phyloP scores from a whole-genome alignment of 2,113 vertebrate genomes.

The Andinoacara biseriatus region DNA sequence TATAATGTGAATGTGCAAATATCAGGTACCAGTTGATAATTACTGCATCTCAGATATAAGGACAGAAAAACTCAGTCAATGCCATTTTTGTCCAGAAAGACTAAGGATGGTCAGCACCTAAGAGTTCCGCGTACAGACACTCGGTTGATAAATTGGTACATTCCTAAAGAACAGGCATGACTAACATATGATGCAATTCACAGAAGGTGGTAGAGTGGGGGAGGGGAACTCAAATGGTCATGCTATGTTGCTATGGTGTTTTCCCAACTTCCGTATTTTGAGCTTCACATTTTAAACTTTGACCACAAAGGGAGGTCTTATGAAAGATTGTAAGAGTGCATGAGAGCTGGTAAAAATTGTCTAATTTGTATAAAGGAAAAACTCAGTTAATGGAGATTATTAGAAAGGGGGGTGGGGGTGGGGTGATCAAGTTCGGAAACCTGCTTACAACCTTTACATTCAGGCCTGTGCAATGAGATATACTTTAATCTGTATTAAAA shows the following conservation, averaged over 20 bases:
- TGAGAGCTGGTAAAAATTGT: not conserved
- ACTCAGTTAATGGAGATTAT: not conserved
- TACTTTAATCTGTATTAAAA: too few relatives aligned
- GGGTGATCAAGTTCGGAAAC: not conserved
- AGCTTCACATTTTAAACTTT: not conserved
- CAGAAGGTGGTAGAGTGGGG: not conserved
- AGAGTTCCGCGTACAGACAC: not conserved
- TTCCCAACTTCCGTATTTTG: not conserved
- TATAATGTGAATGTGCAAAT: not conserved
- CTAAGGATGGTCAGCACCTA: not conserved
- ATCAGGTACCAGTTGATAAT: not conserved
- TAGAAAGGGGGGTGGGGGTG: not conserved
- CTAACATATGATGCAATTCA: not conserved
- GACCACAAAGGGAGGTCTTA: not conserved
- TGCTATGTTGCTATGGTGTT: not conserved
- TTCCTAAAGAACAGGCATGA: not conserved
- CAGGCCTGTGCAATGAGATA: not conserved
- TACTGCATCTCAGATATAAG: not conserved
- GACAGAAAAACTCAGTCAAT: not conserved
- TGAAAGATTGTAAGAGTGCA: not conserved
- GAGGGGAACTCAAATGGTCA: not conserved
- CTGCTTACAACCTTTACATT: not conserved
- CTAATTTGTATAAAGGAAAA: not conserved
- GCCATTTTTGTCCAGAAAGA: not conserved
- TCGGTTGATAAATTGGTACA: not conserved